Conservation (phyloP, 2,888 invertebrate genomes). For the Girardia tigrina region DNA sequence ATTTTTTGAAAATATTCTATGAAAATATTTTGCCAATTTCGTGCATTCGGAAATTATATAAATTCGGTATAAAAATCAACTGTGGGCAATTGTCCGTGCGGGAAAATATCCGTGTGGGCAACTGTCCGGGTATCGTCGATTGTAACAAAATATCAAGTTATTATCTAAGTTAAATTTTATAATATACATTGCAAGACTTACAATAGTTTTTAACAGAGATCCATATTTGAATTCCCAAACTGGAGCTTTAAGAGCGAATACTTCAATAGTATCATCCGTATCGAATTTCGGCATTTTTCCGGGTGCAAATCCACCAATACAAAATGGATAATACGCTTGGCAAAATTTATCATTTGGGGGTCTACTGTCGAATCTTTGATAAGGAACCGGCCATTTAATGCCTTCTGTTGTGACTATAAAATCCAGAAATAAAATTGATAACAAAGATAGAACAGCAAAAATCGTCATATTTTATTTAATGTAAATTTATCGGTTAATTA, state of each 20-base stretch:
- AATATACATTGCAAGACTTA: too few species aligned
- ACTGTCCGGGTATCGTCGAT: too few species aligned
- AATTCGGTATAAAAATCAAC: too few species aligned
- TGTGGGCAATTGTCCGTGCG: too few species aligned
- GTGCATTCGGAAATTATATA: too few species aligned
- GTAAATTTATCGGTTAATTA: too few species aligned
- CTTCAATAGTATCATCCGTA: slow-evolving; percentile 40
- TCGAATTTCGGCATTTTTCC: slow-evolving; percentile 42
- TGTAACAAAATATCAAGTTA: too few species aligned
- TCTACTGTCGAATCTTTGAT: neutral
- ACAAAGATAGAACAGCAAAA: neutral
- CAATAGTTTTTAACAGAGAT: slow-evolving; percentile 24
- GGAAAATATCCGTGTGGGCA: too few species aligned
- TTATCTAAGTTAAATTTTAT: too few species aligned
- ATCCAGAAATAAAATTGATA: neutral
- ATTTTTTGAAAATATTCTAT: too few species aligned
- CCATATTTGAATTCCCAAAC: slow-evolving; percentile 46
- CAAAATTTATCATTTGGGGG: neutral
- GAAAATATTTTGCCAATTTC: too few species aligned
- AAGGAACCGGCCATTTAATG: neutral
- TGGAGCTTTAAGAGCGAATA: slow-evolving; percentile 45
- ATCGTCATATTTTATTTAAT: neutral
- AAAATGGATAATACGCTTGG: slow-evolving; percentile 40
- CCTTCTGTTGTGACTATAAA: neutral
- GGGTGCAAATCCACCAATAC: slow-evolving; percentile 41